These are phyloP conservation scores for Torymus tubicola DNA, from an alignment of 2,888 invertebrate genomes.

Conservation along the genomic window DNA sequence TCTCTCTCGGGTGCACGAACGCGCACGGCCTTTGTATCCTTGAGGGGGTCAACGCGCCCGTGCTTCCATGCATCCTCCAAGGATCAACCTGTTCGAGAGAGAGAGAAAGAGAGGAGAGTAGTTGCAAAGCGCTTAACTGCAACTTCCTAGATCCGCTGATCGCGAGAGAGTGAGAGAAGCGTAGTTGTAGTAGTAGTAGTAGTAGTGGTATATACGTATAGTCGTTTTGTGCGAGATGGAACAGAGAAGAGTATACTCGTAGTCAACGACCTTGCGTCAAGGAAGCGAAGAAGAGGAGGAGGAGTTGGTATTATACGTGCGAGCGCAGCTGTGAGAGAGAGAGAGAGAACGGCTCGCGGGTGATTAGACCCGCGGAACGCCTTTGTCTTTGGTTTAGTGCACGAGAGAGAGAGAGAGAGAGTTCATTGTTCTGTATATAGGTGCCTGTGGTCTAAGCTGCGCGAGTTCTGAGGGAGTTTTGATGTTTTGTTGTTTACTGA, in stretches of 20 bases:
- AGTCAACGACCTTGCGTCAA: constrained; percentile 25
- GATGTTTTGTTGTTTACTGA: too few species aligned
- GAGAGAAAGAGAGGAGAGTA: not conserved
- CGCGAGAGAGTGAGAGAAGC: not conserved
- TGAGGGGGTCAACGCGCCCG: constrained; percentile 49
- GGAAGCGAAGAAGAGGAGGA: not conserved
- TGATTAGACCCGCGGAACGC: constrained; percentile 20
- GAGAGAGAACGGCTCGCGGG: not conserved
- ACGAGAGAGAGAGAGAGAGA: too few species aligned
- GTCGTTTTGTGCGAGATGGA: too few species aligned
- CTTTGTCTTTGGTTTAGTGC: constrained; percentile 6
- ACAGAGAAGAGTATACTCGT: too few species aligned
- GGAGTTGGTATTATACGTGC: too few species aligned
- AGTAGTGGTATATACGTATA: too few species aligned
- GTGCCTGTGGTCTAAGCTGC: too few species aligned
- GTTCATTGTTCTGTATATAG: constrained; percentile 14
- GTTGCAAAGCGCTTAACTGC: constrained; percentile 2
- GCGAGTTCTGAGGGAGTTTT: too few species aligned
- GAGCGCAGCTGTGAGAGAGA: too few species aligned
- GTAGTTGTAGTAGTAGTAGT: not conserved
- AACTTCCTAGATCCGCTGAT: constrained; percentile 38
- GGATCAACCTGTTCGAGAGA: constrained; percentile 34
- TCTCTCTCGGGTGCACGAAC: constrained; percentile 15
- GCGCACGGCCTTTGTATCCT: constrained; percentile 30
- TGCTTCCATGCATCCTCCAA: not conserved